These are phyloP conservation scores for Clarias platycephalus DNA, from an alignment of 2,797 vertebrate genomes.

Conservation along the genomic window DNA sequence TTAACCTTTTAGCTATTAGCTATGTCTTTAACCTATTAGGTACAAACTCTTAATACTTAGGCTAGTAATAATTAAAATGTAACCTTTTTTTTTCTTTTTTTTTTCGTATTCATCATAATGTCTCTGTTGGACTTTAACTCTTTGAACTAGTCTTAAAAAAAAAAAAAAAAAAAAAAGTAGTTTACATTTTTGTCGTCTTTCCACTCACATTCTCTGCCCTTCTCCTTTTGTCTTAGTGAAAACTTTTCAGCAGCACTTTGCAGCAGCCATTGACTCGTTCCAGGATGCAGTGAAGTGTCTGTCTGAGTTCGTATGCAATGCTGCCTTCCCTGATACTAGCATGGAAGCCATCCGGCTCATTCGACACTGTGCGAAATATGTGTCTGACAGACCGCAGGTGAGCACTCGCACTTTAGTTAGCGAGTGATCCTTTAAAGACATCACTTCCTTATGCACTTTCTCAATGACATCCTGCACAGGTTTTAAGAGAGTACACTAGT, in stretches of 20 bases:
- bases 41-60: too few relatives aligned
- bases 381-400: conserved; percentile 91
- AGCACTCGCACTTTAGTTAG: background rate
- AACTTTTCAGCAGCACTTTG: conserved; percentile 90
- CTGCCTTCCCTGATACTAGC: conserved; percentile 92
- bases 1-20: too few relatives aligned
- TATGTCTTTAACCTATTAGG: too few relatives aligned
- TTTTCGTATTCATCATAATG: too few relatives aligned
- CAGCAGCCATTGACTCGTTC: conserved; percentile 93
- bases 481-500: conserved; percentile 92
- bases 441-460: background rate
- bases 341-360: conserved; percentile 96
- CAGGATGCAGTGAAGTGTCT: conserved; percentile 95
- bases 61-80: too few relatives aligned
- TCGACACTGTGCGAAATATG: conserved; percentile 90
- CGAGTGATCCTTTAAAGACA: background rate
- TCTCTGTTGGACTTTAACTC: too few relatives aligned
- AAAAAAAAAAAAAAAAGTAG: background rate
- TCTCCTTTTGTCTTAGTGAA: conserved; percentile 74
- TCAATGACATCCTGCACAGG: conserved; percentile 65
- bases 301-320: conserved; percentile 94
- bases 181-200: background rate
- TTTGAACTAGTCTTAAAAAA: too few relatives aligned
- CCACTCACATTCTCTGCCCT: background rate
- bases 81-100: too few relatives aligned